phyloP scores from a whole-genome alignment of 1,140 invertebrate genomes.

The Micrasema longulum region DNA sequence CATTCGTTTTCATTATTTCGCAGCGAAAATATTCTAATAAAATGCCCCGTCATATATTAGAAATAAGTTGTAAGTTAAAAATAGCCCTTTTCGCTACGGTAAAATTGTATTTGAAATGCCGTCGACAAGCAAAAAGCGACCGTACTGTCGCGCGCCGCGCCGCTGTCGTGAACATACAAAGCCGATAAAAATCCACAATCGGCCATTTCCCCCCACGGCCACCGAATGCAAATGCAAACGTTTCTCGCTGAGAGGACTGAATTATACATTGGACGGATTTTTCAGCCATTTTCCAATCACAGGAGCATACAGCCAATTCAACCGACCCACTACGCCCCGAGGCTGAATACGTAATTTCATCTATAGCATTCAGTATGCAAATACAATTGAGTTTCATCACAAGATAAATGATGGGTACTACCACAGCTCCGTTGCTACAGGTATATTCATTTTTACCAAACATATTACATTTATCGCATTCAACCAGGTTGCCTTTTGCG shows the following conservation, averaged over 20 bases:
- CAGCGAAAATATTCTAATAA: too few relatives aligned
- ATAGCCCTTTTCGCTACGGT: too few relatives aligned
- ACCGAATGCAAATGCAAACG: conserved; percentile 34
- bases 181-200: conserved; percentile 38
- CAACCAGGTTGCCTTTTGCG: conserved; percentile 10
- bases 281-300: conserved; percentile 38
- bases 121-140: conserved; percentile 19
- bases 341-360: conserved; percentile 38
- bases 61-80: too few relatives aligned
- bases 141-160: conserved; percentile 11
- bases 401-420: conserved; percentile 29
- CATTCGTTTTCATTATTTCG: too few relatives aligned
- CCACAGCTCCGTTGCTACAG: neutral
- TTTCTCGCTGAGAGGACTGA: conserved; percentile 35
- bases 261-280: conserved; percentile 37
- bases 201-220: conserved; percentile 34
- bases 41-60: too few relatives aligned
- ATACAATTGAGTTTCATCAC: conserved; percentile 39
- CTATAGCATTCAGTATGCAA: conserved; percentile 37
- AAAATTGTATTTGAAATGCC: conserved; percentile 1
- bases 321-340: conserved; percentile 33
- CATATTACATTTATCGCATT: conserved; percentile 26
- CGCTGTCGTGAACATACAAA: conserved; percentile 32
- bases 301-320: conserved; percentile 38
- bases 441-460: conserved; percentile 10